Base-by-base conservation (phyloP, 1,140 invertebrate species). In the Drosophila leontia region DNA sequence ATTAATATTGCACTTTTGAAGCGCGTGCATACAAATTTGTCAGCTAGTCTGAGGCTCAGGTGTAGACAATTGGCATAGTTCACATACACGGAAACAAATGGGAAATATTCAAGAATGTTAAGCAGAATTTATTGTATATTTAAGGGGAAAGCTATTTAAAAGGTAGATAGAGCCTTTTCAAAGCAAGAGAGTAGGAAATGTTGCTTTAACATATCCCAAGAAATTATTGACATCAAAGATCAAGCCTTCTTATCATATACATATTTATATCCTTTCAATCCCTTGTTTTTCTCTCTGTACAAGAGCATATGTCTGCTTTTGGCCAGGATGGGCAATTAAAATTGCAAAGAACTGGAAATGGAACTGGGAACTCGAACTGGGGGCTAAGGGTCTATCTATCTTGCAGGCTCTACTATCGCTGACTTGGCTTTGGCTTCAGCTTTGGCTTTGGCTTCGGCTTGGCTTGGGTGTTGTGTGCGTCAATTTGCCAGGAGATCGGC, bases 11-110 rank as follows among this genome's bases (percentile, higher is more conserved):
- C 90, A 91, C 90, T 83, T 91, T 90, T 80, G 79, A 91, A 91
- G 84, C 75, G 88, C 88, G 83, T 91, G 90, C 85, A 92, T 91
- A 91, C 91, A 91, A 92, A 92, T 92, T 92, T 92, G 91, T 92
- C 90, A 90, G 70, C 65, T 56, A 51, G 68, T 63, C 78, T 59
- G 41, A 15, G 44, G 47, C 63, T 59, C 68, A 86, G 83, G 83
- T 86, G 83, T 87, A 86, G 83, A 72, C 85, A 90, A 88, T 88
- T 88, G 84, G 84, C 85, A 88, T 88, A 88, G 84, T 88, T 88
- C 84, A 88, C 85, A 90, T 84, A 81, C 70, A 53, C 45, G 39
- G 26, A 57, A 37, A 39, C 19, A 11, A 56, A n/a, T 9, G 41
- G 13, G 32, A 48, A 13, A 42, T 12, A 15, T 35, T 34, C 12